Evolutionary conservation across 2,797 vertebrate species (phyloP).

Genomic region (Silurus aristotelis): DNA sequence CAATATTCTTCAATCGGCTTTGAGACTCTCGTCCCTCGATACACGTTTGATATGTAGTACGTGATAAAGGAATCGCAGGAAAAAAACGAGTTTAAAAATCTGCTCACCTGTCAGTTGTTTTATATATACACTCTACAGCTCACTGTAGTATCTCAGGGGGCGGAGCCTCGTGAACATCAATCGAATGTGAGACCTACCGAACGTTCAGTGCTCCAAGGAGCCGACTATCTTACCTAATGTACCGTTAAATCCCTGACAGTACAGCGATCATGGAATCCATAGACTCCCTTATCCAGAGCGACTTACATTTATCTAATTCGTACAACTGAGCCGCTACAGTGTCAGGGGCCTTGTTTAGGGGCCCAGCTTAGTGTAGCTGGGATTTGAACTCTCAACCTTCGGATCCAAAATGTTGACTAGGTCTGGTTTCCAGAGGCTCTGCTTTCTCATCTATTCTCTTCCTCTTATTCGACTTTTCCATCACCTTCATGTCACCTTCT

Average conservation of each 20-base stretch:
- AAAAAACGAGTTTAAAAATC: background rate
- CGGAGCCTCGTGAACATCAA: background rate
- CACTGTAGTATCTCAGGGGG: background rate
- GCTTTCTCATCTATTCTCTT: background rate
- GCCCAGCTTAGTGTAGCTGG: too few species aligned
- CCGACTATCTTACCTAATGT: background rate
- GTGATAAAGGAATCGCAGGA: background rate
- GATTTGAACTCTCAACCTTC: too few species aligned
- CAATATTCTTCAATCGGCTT: background rate
- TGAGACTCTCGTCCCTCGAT: background rate
- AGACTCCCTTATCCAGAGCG: too few species aligned
- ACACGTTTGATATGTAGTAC: background rate
- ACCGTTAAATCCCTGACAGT: background rate
- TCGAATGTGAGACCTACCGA: background rate
- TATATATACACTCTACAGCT: background rate
- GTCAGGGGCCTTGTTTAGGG: too few species aligned
- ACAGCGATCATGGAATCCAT: background rate
- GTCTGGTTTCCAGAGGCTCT: constrained; percentile 23
- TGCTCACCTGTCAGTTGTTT: too few species aligned
- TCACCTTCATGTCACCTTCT: constrained; percentile 7
- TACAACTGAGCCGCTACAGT: too few species aligned
- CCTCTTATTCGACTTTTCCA: background rate
- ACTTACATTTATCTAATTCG: too few species aligned
- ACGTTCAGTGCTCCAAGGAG: background rate
- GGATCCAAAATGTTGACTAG: too few species aligned